Evolutionary conservation across 2,888 invertebrate genomes (phyloP).

Genomic region (Cetonia aurata): DNA sequence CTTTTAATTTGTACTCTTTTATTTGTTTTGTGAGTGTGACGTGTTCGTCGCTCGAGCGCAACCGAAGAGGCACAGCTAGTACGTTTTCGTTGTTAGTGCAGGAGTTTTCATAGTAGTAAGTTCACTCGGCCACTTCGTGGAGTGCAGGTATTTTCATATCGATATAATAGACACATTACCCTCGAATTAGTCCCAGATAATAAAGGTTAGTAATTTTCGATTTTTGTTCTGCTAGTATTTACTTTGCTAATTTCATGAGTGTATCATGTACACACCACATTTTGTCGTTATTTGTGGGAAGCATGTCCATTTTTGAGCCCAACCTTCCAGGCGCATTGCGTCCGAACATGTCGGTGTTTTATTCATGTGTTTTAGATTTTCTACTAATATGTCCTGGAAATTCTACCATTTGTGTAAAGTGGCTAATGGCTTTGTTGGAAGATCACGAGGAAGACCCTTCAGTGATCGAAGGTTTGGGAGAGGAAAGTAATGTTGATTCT

Average conservation of each 20-base stretch:
- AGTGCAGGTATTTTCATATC: slow-evolving; percentile 5
- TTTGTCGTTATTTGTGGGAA: background rate
- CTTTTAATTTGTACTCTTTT: no score
- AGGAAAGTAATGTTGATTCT: slow-evolving; percentile 6
- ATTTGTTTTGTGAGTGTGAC: no score
- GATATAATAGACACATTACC: slow-evolving; percentile 14
- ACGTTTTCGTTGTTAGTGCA: no score
- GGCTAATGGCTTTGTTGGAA: background rate
- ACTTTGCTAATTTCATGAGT: slow-evolving; percentile 10
- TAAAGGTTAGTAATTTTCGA: slow-evolving; percentile 12
- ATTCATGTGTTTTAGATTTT: slow-evolving; percentile 1
- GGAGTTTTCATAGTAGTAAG: no score
- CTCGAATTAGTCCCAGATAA: slow-evolving; percentile 8
- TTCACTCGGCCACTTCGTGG: slow-evolving; percentile 1
- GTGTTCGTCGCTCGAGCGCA: no score
- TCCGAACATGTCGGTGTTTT: background rate
- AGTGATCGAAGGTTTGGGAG: background rate
- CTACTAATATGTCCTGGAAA: background rate
- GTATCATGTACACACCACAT: background rate
- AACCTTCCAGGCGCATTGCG: background rate
- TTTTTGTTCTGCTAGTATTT: background rate
- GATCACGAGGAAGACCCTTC: slow-evolving; percentile 2
- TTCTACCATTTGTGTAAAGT: background rate
- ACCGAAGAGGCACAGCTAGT: no score
- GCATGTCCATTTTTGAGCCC: background rate